These are phyloP conservation scores for Charaxes varanes DNA, from an alignment of 1,140 invertebrate species.

Conservation along the genomic window DNA sequence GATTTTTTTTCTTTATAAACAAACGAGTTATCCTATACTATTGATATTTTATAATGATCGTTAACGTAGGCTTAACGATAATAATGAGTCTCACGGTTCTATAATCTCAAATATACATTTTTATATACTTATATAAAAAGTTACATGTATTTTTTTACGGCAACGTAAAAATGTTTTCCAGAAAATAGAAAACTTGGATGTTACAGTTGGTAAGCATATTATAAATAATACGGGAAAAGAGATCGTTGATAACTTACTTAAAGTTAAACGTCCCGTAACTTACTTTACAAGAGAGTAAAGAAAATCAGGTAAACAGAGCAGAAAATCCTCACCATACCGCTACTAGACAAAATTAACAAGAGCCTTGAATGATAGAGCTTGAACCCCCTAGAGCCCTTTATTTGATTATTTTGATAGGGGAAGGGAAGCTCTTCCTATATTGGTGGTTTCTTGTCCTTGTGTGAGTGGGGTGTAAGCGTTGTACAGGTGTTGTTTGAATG, in stretches of 20 bases:
- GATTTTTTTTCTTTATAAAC: too few relatives aligned
- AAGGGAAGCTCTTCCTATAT: slow-evolving; percentile 17
- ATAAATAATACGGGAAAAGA: background rate
- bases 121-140: too few relatives aligned
- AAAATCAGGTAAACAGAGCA: slow-evolving; percentile 28
- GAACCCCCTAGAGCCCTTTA: slow-evolving; percentile 14
- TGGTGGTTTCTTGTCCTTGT: slow-evolving; percentile 20
- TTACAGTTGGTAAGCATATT: background rate
- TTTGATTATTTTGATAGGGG: slow-evolving; percentile 5
- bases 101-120: too few relatives aligned
- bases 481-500: slow-evolving; percentile 28
- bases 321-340: slow-evolving; percentile 9
- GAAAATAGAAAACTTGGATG: background rate
- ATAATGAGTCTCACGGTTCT: too few relatives aligned
- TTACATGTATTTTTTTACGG: too few relatives aligned
- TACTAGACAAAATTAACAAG: slow-evolving; percentile 7
- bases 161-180: too few relatives aligned
- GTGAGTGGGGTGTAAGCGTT: slow-evolving; percentile 28
- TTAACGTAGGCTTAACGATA: too few relatives aligned
- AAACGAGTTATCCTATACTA: too few relatives aligned
- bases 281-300: slow-evolving; percentile 17
- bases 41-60: too few relatives aligned
- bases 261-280: slow-evolving; percentile 6
- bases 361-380: slow-evolving; percentile 10
- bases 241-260: slow-evolving; percentile 4